phyloP scores from a whole-genome alignment of 2,888 invertebrate genomes.

The Pycnomerus fuliginosus region DNA sequence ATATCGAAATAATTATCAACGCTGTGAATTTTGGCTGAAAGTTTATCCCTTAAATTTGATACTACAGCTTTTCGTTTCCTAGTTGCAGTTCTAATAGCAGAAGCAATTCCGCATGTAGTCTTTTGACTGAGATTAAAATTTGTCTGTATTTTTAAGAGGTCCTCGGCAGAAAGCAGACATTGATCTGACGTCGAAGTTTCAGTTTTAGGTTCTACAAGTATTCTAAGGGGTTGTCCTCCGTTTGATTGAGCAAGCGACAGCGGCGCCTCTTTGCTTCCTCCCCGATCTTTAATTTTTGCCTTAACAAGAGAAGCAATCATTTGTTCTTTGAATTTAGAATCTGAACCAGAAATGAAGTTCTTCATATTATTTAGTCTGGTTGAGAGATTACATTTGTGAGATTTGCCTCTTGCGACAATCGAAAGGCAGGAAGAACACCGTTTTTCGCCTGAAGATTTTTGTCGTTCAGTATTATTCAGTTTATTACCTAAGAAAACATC shows the following conservation, averaged over 20 bases:
- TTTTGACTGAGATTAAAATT: neutral
- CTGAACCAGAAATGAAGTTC: neutral
- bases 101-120: neutral
- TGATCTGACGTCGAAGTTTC: neutral
- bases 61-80: neutral
- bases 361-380: neutral
- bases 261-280: neutral
- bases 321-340: neutral
- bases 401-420: neutral
- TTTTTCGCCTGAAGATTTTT: neutral
- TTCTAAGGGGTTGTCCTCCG: neutral
- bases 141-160: neutral
- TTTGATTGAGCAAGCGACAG: neutral
- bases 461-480: neutral
- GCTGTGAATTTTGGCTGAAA: neutral
- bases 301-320: neutral
- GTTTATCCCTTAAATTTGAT: neutral
- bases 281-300: neutral
- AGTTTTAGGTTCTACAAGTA: neutral
- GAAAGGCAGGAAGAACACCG: neutral
- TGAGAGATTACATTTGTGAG: neutral
- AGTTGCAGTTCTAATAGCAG: neutral
- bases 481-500: neutral
- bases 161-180: neutral
- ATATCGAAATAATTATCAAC: neutral